These are phyloP conservation scores for Streblospio benedicti DNA, from an alignment of 1,140 invertebrate genomes.

Conservation along the genomic window DNA sequence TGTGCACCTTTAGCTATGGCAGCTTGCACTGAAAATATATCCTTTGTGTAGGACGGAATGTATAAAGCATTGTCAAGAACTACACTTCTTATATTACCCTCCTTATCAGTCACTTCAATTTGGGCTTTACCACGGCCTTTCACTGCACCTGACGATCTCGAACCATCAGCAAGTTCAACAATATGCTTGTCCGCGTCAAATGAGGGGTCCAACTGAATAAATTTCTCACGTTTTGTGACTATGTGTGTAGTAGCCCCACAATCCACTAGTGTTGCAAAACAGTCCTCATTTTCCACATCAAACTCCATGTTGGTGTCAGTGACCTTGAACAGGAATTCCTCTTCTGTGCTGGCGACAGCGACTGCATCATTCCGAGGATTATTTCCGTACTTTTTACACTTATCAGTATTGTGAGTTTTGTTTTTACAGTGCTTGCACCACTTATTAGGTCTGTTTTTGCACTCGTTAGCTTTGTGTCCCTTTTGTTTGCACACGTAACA, in stretches of 20 bases:
- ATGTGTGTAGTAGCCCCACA: constrained; percentile 20
- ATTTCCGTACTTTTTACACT: neutral
- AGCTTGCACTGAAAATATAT: constrained; percentile 1
- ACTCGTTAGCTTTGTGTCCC: neutral
- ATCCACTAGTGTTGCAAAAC: constrained; percentile 18
- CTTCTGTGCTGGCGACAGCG: no score
- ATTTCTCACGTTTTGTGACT: constrained; percentile 8
- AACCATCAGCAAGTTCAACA: constrained; percentile 17
- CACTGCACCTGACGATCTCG: neutral
- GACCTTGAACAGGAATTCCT: no score
- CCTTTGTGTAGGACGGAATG: constrained; percentile 11
- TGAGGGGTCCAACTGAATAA: constrained; percentile 9
- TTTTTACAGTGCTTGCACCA: neutral
- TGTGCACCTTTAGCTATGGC: neutral
- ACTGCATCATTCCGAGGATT: no score
- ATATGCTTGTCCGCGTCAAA: constrained; percentile 14
- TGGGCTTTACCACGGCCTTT: constrained; percentile 9
- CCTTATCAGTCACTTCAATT: constrained; percentile 6
- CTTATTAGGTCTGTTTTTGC: neutral
- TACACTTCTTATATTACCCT: constrained; percentile 7
- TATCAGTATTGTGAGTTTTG: neutral
- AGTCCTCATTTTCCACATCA: no score
- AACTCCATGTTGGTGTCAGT: no score
- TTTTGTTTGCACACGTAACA: neutral
- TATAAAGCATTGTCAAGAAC: constrained; percentile 18